Evolutionary conservation across 2,113 vertebrate species (phyloP), one percentile per base, ranked within the genome.

Genomic region (Mus pahari): DNA sequence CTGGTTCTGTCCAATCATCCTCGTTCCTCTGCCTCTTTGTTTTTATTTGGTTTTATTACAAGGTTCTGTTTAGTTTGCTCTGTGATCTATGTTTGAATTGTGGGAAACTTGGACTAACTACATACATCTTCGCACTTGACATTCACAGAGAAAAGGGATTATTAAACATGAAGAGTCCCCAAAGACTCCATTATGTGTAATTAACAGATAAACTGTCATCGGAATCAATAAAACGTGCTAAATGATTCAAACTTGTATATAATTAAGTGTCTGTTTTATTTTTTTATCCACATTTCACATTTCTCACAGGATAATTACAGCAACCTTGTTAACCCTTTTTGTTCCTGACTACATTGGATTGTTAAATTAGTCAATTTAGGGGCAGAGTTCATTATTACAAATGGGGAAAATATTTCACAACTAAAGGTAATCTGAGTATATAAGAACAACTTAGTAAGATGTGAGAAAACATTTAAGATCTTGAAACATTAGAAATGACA

Each of bases 141-240:
- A 92, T 98, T 98, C 97, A 6, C 97, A 96, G 97, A 98, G 98
- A 98, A 96, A 95, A 86, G 90, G 98, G 98, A 98, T 98, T 98
- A 98, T 98, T 98, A 98, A 99, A 98, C 96, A 86, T 94, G 97
- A 97, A 98, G 98, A 98, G 98, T 98, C 97, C 98, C 98, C 98
- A 91, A 98, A 98, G 98, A 98, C 98, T 97, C 98, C 96, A 98
- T 98, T 99, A 98, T 98, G 98, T 98, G 97, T 98, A 98, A 98
- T 98, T 98, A 99, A 98, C 98, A 98, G 97, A 98, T 98, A 99
- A 98, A 98, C 98, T 98, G 98, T 98, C 98, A 98, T 98, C 98
- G 98, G 98, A 98, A 98, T 98, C 98, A 99, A 98, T 99, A 98
- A 98, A 98, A 98, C 84, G 96, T 98, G 98, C 97, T 98, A 98